Evolutionary conservation across 92 coral and sea anemone species (phyloP).

Genomic region (Siderastrea radians): DNA sequence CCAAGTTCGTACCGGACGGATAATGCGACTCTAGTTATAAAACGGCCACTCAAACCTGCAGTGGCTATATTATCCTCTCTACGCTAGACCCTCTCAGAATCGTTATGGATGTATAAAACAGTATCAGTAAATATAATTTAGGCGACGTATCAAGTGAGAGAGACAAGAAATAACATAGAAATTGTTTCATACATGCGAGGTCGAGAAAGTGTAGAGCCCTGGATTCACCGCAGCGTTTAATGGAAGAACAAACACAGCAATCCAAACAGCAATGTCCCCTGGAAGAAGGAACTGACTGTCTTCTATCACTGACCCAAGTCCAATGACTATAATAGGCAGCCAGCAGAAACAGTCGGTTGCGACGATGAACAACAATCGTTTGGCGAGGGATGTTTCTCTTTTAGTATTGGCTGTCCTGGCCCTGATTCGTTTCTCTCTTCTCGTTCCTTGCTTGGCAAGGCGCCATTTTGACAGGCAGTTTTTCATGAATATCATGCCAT

Average conservation of each 20-base stretch:
- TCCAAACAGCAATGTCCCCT: conserved; percentile 87
- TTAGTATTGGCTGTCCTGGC: conserved; percentile 47
- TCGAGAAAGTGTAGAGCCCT: conserved; percentile 83
- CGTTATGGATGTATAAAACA: too few relatives aligned
- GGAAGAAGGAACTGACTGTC: conserved; percentile 45
- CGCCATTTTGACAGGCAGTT: conserved; percentile 16
- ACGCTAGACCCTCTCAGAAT: too few relatives aligned
- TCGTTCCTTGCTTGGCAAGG: not conserved
- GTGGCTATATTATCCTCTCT: too few relatives aligned
- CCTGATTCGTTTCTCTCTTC: conserved; percentile 30
- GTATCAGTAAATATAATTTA: too few relatives aligned
- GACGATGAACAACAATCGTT: conserved; percentile 85
- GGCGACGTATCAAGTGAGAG: too few relatives aligned
- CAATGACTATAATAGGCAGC: conserved; percentile 87
- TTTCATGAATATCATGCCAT: conserved; percentile 69
- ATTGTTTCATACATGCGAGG: conserved; percentile 35
- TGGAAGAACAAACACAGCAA: conserved; percentile 92
- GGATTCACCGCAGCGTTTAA: conserved; percentile 90
- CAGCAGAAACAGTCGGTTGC: conserved; percentile 91
- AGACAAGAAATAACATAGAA: too few relatives aligned
- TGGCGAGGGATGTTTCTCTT: conserved; percentile 76
- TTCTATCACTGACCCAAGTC: conserved; percentile 77
- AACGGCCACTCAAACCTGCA: too few relatives aligned
- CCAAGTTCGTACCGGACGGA: too few relatives aligned
- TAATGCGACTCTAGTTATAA: too few relatives aligned